Percentiles rank a stretch among this genome's conserved stretches.
Conservation (phyloP, 2,113 vertebrate genomes). For the Coracopsis vasa region DNA sequence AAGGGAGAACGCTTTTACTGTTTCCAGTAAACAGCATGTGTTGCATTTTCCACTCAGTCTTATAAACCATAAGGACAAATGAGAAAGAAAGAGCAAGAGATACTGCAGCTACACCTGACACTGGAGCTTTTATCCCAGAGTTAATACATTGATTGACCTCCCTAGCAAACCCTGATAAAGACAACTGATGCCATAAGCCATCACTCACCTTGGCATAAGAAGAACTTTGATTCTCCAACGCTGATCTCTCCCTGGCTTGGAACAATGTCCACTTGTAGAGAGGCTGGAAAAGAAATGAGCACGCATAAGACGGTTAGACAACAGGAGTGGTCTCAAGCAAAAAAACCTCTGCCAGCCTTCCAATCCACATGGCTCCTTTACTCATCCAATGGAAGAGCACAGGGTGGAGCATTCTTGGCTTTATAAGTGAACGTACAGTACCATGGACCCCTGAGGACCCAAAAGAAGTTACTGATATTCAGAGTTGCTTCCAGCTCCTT, state of each 20-base stretch:
- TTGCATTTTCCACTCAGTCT: background rate
- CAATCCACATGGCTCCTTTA: background rate
- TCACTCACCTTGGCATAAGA: conserved; percentile 91
- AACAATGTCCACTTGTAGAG: conserved; percentile 92
- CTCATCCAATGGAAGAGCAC: background rate
- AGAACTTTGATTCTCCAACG: conserved; percentile 98
- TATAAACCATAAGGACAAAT: background rate
- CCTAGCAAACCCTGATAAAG: background rate
- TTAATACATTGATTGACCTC: background rate
- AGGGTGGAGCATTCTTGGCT: background rate
- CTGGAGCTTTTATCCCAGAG: background rate
- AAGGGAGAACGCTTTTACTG: background rate
- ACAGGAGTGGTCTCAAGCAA: background rate
- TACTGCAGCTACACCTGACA: background rate
- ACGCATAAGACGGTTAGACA: background rate
- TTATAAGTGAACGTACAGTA: background rate
- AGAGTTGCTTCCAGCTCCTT: background rate
- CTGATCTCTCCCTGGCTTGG: conserved; percentile 95
- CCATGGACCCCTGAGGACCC: background rate
- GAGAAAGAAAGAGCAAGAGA: background rate
- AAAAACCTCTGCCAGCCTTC: background rate
- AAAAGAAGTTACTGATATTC: background rate
- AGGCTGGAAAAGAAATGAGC: conserved; percentile 72
- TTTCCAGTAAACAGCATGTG: background rate
- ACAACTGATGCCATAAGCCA: too few species aligned